Conservation (phyloP, 35 echinoderm and acorn worm genomes). For the Eucidaris tribuloides region DNA sequence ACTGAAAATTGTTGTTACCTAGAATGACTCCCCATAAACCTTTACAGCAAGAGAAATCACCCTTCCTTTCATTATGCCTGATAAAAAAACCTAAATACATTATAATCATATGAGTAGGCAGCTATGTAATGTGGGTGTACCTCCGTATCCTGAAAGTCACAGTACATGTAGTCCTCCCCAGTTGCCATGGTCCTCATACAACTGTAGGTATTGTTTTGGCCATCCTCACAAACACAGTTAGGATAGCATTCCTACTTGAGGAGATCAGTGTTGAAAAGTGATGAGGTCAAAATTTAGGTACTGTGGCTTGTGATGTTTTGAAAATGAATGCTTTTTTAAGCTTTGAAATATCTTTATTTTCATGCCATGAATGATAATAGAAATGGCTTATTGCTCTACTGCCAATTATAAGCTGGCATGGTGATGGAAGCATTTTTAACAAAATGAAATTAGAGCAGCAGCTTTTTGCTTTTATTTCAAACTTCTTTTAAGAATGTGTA, state of each 20-base stretch:
- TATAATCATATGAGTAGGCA: no score
- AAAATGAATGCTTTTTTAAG: background rate
- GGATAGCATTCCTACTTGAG: slow-evolving; percentile 68
- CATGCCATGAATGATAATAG: background rate
- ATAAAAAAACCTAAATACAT: no score
- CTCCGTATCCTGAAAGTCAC: slow-evolving; percentile 77
- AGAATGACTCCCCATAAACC: no score
- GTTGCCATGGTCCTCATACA: slow-evolving; percentile 55
- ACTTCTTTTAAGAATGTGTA: no score
- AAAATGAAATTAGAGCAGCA: no score
- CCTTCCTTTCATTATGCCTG: no score
- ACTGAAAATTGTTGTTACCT: no score
- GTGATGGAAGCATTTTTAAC: background rate
- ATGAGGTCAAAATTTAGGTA: background rate
- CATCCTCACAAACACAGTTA: slow-evolving; percentile 91
- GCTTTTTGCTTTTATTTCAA: no score
- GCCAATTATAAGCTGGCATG: background rate
- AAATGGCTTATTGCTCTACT: background rate
- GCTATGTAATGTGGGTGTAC: no score
- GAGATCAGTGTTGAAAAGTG: background rate
- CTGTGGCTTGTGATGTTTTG: background rate
- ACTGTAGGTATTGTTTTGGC: slow-evolving; percentile 73
- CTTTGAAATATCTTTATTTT: background rate
- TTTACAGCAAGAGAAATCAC: no score
- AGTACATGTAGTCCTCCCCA: slow-evolving; percentile 60